Base-by-base conservation (phyloP, 2,888 invertebrate genomes). In the Drosophila mercatorum region DNA sequence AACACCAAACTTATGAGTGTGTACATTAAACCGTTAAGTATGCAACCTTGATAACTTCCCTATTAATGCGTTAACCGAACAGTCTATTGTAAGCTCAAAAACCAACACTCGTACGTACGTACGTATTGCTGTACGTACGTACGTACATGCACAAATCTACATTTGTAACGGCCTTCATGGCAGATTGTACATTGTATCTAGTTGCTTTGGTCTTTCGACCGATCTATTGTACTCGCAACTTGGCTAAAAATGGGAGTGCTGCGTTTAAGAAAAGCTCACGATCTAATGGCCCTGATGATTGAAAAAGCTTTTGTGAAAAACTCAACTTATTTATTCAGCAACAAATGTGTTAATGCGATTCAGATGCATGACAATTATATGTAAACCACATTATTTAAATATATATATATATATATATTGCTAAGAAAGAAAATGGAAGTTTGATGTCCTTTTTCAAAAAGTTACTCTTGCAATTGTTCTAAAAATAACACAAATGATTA, bases 11-110 rank as follows among this genome's bases (percentile, higher is more conserved):
- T 44, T 41, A 53, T 36, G 36, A 52, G 36, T 55, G 44, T 51
- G 38, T 44, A 67, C 57, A 64, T 46, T 49, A 46, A 69, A 69
- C 68, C 68, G 79, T 83, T 69, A 76, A 80, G 60, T 53, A 73
- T 53, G 46, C 62, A 71, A 59, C 84, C 84, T 87, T 84, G 77
- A 81, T 71, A 87, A 68, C 81, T 88, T 87, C 87, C 87, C 84
- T 74, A 83, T 79, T 72, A 83, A 78, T 74, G 28, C 38, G 41
- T 61, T 53, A 60, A 66, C 26, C 44, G 34, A 57, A 63, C 57
- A 55, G 58, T 59, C 58, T 49, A 68, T 53, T 51, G 59, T 75
- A 82, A 78, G 63, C 68, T 73, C 31, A 72, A 73, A 71, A 72
- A 40, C 56, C 72, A 75, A 84, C 40, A n/a, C 40, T 38, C 38